Conservation (phyloP, 2,113 vertebrate genomes). For the Chlorodrepanis virens region DNA sequence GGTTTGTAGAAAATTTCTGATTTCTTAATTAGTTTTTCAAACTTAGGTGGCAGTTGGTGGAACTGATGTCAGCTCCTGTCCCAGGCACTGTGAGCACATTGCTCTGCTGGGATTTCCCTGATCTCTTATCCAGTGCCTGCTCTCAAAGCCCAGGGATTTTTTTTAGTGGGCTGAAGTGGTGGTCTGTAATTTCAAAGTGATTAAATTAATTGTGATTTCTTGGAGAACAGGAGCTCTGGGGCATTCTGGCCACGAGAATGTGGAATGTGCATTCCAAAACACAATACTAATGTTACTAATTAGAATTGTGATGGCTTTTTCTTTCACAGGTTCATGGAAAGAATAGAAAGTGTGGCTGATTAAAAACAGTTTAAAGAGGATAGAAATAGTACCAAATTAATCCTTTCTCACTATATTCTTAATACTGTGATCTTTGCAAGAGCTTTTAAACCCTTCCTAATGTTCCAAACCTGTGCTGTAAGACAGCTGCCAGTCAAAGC, state of each 20-base stretch:
- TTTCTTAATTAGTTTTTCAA: not conserved
- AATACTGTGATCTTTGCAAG: not conserved
- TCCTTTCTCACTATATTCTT: not conserved
- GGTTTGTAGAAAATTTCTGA: not conserved
- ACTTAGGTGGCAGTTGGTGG: not conserved
- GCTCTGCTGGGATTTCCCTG: not conserved
- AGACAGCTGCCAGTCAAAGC: not conserved
- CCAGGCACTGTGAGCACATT: not conserved
- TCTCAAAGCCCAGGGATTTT: not conserved
- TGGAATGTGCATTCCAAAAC: not conserved
- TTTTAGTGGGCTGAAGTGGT: not conserved
- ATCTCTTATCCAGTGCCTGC: not conserved
- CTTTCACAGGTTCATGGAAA: not conserved
- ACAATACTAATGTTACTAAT: not conserved
- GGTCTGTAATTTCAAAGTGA: not conserved
- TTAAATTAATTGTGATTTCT: not conserved
- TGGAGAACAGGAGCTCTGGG: not conserved
- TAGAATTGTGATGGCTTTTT: not conserved
- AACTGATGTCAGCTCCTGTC: not conserved
- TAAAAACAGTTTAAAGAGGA: constrained; percentile 17
- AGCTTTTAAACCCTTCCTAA: not conserved
- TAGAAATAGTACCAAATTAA: not conserved
- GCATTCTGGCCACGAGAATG: not conserved
- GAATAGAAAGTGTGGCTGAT: not conserved
- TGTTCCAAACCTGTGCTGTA: not conserved